Percentiles rank a stretch among this genome's conserved stretches.
Conservation (phyloP, 2,797 vertebrate species). For the Buceros bicornis region DNA sequence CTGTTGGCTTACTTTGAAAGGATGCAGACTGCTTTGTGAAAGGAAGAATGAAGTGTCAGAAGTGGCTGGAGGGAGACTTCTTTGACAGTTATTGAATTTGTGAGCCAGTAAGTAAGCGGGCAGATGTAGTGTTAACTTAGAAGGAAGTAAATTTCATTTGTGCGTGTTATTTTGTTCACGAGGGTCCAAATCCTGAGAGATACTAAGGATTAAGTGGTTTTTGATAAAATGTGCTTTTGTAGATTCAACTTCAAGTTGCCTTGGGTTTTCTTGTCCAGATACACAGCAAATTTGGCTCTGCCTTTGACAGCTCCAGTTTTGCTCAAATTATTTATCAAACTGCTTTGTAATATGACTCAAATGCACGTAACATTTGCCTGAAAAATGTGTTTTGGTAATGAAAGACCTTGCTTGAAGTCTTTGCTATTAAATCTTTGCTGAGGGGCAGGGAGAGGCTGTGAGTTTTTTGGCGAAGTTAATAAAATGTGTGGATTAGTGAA, state of each 20-base stretch:
- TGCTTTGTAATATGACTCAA: slow-evolving; percentile 47
- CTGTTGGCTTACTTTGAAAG: slow-evolving; percentile 25
- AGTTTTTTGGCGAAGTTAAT: slow-evolving; percentile 70
- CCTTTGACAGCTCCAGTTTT: slow-evolving; percentile 13
- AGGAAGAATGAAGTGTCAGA: slow-evolving; percentile 48
- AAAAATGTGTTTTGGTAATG: slow-evolving; percentile 38
- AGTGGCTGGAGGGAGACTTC: slow-evolving; percentile 30
- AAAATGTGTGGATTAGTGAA: slow-evolving; percentile 73
- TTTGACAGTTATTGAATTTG: neutral
- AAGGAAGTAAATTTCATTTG: neutral
- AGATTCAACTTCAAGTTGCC: neutral
- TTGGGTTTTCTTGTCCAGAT: slow-evolving; percentile 37
- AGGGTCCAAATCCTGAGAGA: slow-evolving; percentile 21
- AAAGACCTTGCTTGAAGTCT: slow-evolving; percentile 58
- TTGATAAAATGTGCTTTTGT: slow-evolving; percentile 37
- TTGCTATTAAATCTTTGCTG: slow-evolving; percentile 67
- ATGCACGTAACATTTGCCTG: neutral
- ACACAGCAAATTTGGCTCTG: neutral
- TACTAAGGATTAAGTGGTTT: slow-evolving; percentile 36
- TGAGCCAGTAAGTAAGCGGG: slow-evolving; percentile 6
- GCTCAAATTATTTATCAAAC: slow-evolving; percentile 59
- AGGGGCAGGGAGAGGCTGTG: slow-evolving; percentile 58
- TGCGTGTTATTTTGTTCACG: neutral
- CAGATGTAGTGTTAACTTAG: slow-evolving; percentile 9
- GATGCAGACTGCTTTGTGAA: neutral